phyloP scores from a whole-genome alignment of 2,113 vertebrate species.

The Paralichthys olivaceus region DNA sequence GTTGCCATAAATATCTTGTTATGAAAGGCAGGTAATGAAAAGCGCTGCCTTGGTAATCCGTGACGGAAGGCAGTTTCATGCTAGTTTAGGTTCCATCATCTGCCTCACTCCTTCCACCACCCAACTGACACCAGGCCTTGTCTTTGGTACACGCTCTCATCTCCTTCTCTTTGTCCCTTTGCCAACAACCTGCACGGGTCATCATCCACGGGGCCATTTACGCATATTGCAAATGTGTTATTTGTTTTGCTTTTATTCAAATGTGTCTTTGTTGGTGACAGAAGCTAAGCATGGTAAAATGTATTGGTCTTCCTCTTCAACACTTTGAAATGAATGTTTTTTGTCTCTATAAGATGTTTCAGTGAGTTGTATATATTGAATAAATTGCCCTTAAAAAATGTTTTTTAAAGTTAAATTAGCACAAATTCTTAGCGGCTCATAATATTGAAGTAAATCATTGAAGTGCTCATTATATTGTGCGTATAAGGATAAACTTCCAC shows the following conservation, averaged over 20 bases:
- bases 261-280: conserved; percentile 3
- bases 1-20: conserved; percentile 78
- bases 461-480: too few relatives aligned
- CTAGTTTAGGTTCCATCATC: conserved; percentile 72
- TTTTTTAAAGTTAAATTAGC: conserved; percentile 3
- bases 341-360: neutral
- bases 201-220: conserved; percentile 31
- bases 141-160: conserved; percentile 50
- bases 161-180: conserved; percentile 29
- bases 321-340: too few relatives aligned
- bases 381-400: neutral
- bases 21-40: conserved; percentile 81
- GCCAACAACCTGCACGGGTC: conserved; percentile 27
- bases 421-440: neutral
- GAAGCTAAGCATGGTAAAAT: neutral
- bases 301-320: too few relatives aligned
- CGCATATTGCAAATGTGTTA: conserved; percentile 17
- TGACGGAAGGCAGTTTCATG: conserved; percentile 73
- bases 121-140: conserved; percentile 21
- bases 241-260: conserved; percentile 18
- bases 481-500: neutral
- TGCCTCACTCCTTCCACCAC: conserved; percentile 29
- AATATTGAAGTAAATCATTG: too few relatives aligned
- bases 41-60: conserved; percentile 59
- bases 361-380: neutral